phyloP scores from a whole-genome alignment of 2,113 vertebrate genomes.

The Mesembrinibis cayennensis region DNA sequence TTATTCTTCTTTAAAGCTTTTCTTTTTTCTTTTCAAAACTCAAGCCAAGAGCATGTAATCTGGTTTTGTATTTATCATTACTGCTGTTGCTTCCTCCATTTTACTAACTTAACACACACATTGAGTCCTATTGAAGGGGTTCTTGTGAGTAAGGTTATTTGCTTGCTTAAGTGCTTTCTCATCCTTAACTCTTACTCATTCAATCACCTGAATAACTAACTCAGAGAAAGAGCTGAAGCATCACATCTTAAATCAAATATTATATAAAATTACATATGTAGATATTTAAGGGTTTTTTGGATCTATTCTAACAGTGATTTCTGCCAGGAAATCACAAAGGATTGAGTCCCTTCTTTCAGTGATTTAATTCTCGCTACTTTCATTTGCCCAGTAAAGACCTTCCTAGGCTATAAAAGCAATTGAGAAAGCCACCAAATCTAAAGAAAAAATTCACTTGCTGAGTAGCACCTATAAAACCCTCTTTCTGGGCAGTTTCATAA shows the following conservation, averaged over 20 bases:
- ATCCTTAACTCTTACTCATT: not conserved
- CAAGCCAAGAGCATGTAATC: conserved; percentile 32
- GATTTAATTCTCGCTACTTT: conserved; percentile 28
- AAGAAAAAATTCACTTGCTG: conserved; percentile 14
- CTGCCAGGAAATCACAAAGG: not conserved
- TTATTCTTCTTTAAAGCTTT: conserved; percentile 13
- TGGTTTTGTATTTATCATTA: conserved; percentile 47
- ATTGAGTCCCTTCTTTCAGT: not conserved
- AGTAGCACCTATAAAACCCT: conserved; percentile 39
- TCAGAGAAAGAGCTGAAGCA: not conserved
- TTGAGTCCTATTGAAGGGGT: not conserved
- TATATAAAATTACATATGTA: not conserved
- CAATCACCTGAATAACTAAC: not conserved
- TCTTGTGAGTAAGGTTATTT: not conserved
- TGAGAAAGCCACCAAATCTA: conserved; percentile 15
- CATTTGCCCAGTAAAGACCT: conserved; percentile 5
- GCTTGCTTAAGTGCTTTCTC: not conserved
- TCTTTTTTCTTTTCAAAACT: conserved; percentile 52
- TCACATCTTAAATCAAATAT: not conserved
- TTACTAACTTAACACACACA: not conserved
- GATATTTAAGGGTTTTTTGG: not conserved
- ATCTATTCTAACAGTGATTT: not conserved
- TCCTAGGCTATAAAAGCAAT: conserved; percentile 20
- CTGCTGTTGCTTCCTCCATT: not conserved
- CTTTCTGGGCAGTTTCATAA: conserved; percentile 35